Percentiles rank a stretch among this genome's conserved stretches.
These are phyloP conservation scores for Sprattus sprattus DNA, from an alignment of 2,113 vertebrate genomes.

Conservation along the genomic window DNA sequence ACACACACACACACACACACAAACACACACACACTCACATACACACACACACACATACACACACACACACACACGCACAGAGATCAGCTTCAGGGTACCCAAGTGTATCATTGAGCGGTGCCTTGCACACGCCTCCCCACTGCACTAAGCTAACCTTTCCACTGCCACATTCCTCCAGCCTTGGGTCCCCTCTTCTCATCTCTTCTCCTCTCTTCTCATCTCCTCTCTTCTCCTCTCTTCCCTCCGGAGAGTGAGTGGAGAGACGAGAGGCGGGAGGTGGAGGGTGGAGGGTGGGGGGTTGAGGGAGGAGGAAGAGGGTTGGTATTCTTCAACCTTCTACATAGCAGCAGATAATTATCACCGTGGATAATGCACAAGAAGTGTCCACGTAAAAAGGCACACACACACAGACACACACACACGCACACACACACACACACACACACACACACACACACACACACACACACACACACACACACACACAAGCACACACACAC, in stretches of 20 bases:
- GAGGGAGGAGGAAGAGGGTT: not conserved
- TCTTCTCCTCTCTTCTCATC: too few species aligned
- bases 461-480: slow-evolving; percentile 27
- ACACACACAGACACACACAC: not conserved
- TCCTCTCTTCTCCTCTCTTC: too few species aligned
- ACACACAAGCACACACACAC: slow-evolving; percentile 3
- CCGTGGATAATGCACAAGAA: not conserved
- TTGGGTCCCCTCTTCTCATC: not conserved
- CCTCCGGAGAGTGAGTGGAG: not conserved
- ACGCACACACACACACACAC: not conserved
- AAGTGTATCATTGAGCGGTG: too few species aligned
- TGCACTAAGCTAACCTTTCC: slow-evolving; percentile 3
- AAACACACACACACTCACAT: not conserved
- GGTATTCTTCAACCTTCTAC: not conserved
- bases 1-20: not conserved
- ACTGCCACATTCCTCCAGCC: not conserved
- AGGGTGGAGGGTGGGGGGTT: not conserved
- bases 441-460: slow-evolving; percentile 32
- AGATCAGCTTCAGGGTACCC: too few species aligned
- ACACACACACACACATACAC: too few species aligned
- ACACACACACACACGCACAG: too few species aligned
- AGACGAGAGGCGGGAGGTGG: not conserved
- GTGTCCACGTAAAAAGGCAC: not conserved
- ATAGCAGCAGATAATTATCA: not conserved
- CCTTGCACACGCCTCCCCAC: not conserved